Conservation (phyloP, 2,113 vertebrate species). For the Pelecanoides urinatrix region DNA sequence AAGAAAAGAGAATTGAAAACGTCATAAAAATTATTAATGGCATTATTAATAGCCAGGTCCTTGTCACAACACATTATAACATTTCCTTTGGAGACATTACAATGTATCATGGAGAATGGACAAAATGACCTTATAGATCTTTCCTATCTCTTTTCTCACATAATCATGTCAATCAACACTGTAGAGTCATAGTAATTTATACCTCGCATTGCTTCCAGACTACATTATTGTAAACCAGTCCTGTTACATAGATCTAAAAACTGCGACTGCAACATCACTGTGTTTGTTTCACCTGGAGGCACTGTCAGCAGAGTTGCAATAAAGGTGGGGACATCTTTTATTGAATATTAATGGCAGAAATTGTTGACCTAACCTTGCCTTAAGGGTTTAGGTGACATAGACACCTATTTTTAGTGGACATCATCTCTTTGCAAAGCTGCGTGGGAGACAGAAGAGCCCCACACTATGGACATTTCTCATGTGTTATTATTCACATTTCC, state of each 20-base stretch:
- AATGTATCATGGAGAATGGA: slow-evolving; percentile 1
- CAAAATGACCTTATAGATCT: slow-evolving; percentile 33
- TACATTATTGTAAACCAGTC: neutral
- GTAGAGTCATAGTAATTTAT: slow-evolving; percentile 1
- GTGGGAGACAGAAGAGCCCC: neutral
- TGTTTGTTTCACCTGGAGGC: neutral
- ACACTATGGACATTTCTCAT: neutral
- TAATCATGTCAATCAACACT: slow-evolving; percentile 28
- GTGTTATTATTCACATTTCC: neutral
- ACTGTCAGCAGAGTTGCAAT: neutral
- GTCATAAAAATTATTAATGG: slow-evolving; percentile 6
- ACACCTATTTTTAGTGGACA: neutral
- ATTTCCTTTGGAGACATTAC: slow-evolving; percentile 15
- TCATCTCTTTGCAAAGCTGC: neutral
- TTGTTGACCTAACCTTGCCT: neutral
- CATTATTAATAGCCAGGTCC: slow-evolving; percentile 6
- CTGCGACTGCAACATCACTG: neutral
- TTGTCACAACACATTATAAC: slow-evolving; percentile 17
- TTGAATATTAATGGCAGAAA: neutral
- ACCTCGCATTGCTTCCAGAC: neutral
- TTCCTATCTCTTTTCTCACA: slow-evolving; percentile 20
- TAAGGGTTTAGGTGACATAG: neutral
- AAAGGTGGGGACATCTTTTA: neutral
- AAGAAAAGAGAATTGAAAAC: slow-evolving; percentile 1
- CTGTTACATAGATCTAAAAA: neutral